Evolutionary conservation across 2,113 vertebrate genomes (phyloP).

Genomic region (Pipra filicauda): DNA sequence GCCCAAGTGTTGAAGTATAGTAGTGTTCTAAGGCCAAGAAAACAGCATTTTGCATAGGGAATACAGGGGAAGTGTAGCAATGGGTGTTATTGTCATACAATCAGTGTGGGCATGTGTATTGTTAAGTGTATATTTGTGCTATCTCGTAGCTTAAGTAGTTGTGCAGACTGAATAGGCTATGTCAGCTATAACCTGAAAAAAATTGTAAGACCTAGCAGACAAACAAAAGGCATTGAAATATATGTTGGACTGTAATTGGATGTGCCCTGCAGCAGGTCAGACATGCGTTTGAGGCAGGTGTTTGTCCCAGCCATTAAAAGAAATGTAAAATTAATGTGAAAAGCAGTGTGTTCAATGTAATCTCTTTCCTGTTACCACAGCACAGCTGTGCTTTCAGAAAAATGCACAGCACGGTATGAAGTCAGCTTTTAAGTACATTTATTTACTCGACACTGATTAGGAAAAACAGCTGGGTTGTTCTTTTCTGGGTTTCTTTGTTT

Average conservation of each 20-base stretch:
- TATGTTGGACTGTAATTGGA: conserved; percentile 29
- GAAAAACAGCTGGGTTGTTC: not conserved
- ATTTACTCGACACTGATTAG: conserved; percentile 16
- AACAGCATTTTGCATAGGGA: not conserved
- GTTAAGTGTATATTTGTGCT: not conserved
- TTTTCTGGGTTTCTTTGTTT: not conserved
- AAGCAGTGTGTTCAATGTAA: not conserved
- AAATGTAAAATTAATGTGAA: conserved; percentile 39
- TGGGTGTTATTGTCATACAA: rapidly evolving
- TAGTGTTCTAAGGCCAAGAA: not conserved
- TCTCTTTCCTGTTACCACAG: conserved; percentile 1
- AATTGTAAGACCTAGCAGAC: not conserved
- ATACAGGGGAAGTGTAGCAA: not conserved
- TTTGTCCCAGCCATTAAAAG: conserved; percentile 38
- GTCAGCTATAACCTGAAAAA: not conserved
- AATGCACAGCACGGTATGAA: not conserved
- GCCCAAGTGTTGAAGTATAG: not conserved
- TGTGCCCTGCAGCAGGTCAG: conserved; percentile 24
- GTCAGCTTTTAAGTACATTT: conserved; percentile 22
- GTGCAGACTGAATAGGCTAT: not conserved
- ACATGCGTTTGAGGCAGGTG: not conserved
- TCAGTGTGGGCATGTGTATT: not conserved
- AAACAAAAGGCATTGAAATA: conserved; percentile 1
- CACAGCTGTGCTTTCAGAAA: conserved; percentile 18
- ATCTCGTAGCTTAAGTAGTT: not conserved